These are phyloP conservation scores for Spisula subtruncata DNA, from an alignment of 2,888 invertebrate genomes.

Conservation along the genomic window DNA sequence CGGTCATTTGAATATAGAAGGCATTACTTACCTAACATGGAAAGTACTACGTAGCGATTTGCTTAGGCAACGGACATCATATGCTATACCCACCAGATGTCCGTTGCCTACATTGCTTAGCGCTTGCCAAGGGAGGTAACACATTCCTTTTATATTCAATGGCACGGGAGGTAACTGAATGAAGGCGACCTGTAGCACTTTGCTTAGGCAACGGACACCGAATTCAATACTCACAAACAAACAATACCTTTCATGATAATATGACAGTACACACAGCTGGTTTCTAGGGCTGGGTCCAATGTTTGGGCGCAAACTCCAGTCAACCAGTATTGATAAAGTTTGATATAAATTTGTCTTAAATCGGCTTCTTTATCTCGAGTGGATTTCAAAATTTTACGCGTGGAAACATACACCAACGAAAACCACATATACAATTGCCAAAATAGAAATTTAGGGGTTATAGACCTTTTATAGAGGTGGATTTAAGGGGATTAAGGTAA, in stretches of 20 bases:
- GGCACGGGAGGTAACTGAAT: too few relatives aligned
- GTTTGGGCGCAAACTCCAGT: slow-evolving; percentile 20
- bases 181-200: too few relatives aligned
- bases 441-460: slow-evolving; percentile 34
- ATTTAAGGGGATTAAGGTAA: slow-evolving; percentile 48
- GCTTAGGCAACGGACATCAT: too few relatives aligned
- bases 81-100: too few relatives aligned
- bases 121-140: too few relatives aligned
- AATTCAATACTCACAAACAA: neutral
- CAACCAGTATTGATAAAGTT: slow-evolving; percentile 30
- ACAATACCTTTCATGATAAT: neutral
- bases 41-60: too few relatives aligned
- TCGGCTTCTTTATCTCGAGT: slow-evolving; percentile 47
- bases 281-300: neutral
- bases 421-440: slow-evolving; percentile 3
- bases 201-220: too few relatives aligned
- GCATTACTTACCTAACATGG: too few relatives aligned
- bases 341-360: slow-evolving; percentile 45
- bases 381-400: slow-evolving; percentile 45
- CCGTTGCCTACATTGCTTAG: too few relatives aligned
- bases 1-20: too few relatives aligned
- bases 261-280: neutral
- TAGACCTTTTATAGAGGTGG: slow-evolving; percentile 25
- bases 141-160: too few relatives aligned
- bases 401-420: slow-evolving; percentile 13